Conservation (phyloP, 37 sponge, comb jelly and placozoan species). For the Beroe ovata region DNA sequence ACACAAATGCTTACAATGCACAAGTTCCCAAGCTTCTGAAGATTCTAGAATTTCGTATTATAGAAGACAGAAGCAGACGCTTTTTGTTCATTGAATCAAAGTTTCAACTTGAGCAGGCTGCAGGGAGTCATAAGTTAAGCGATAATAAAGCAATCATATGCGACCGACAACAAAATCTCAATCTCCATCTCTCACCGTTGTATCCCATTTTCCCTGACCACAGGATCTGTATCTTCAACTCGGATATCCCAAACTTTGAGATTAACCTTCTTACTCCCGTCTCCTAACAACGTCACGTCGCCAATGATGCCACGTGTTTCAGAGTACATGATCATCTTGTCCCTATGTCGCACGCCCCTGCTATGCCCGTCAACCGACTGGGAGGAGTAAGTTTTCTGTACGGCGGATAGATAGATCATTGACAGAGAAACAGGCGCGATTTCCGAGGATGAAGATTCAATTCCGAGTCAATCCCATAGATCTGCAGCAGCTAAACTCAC, state of each 20-base stretch:
- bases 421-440: too few species aligned
- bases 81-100: not conserved
- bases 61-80: not conserved
- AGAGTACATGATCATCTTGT: conserved; percentile 23
- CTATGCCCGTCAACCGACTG: not conserved
- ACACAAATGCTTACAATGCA: too few species aligned
- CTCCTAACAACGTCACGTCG: not conserved
- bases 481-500: too few species aligned
- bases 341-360: not conserved
- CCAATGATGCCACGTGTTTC: not conserved
- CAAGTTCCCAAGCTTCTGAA: too few species aligned
- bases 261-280: conserved; percentile 34
- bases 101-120: too few species aligned
- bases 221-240: conserved; percentile 38
- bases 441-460: too few species aligned
- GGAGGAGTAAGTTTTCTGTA: too few species aligned
- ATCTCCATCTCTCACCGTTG: conserved; percentile 26
- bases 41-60: too few species aligned
- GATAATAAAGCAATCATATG: too few species aligned
- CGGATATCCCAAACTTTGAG: conserved; percentile 38
- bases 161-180: not conserved
- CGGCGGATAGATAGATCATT: too few species aligned
- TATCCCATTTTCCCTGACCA: conserved; percentile 22
- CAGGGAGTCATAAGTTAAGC: too few species aligned
- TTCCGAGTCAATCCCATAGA: too few species aligned